Evolutionary conservation across 1,140 invertebrate species (phyloP).

Genomic region (Drosophila simulans): DNA sequence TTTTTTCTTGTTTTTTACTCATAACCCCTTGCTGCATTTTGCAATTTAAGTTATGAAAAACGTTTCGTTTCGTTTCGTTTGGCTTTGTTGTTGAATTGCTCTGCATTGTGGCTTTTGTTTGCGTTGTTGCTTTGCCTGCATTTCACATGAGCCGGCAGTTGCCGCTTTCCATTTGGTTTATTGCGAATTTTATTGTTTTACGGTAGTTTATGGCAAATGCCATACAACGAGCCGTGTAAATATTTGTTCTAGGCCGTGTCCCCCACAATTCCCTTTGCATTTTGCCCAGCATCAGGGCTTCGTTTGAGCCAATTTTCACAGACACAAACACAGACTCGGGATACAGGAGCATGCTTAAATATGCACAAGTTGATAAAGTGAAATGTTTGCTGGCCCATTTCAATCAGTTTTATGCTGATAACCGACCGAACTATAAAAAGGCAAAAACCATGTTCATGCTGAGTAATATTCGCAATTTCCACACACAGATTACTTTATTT

Average conservation of each 20-base stretch:
- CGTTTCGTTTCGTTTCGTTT: constrained; percentile 25
- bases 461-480: constrained; percentile 5
- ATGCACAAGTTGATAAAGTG: constrained; percentile 64
- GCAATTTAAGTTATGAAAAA: constrained; percentile 80
- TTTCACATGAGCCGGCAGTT: constrained; percentile 71
- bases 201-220: constrained; percentile 70
- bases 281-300: constrained; percentile 2
- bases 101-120: constrained; percentile 55
- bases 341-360: constrained; percentile 42
- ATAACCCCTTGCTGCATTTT: constrained; percentile 27
- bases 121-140: constrained; percentile 63
- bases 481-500: constrained; percentile 14
- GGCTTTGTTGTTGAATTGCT: constrained; percentile 42
- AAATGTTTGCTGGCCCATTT: constrained; percentile 70
- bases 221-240: constrained; percentile 64
- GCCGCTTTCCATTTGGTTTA: constrained; percentile 78
- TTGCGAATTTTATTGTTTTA: constrained; percentile 82
- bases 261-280: not conserved
- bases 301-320: constrained; percentile 33
- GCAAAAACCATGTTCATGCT: not conserved
- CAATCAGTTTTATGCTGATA: constrained; percentile 60
- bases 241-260: constrained; percentile 51
- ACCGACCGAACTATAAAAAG: constrained; percentile 36
- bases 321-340: constrained; percentile 12
- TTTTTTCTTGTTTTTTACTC: constrained; percentile 8